A percentile compares a stretch with the other conserved stretches of the same genome.
phyloP scores from a whole-genome alignment of 1,140 invertebrate species.

The Lordiphosa mommai region DNA sequence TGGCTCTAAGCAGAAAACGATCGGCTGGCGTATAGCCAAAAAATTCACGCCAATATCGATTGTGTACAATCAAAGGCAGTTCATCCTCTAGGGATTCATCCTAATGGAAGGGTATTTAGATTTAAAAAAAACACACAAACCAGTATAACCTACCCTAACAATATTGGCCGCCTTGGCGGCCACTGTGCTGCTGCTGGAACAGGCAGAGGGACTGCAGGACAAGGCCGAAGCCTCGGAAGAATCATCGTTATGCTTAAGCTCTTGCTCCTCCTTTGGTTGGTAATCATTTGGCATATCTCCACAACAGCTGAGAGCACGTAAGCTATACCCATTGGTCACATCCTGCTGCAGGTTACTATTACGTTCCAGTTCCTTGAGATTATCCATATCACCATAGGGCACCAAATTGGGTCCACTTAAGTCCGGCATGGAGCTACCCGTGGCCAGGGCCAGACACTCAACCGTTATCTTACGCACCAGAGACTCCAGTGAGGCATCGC shows the following conservation, averaged over 20 bases:
- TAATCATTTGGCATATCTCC: slow-evolving; percentile 39
- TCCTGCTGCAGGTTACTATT: slow-evolving; percentile 8
- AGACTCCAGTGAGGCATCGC: slow-evolving; percentile 50
- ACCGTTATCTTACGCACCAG: slow-evolving; percentile 50
- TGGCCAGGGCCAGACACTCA: slow-evolving; percentile 48
- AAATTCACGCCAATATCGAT: slow-evolving; percentile 64
- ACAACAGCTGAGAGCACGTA: slow-evolving; percentile 28
- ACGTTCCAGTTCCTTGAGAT: slow-evolving; percentile 41
- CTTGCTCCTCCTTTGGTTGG: slow-evolving; percentile 13
- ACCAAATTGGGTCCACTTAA: slow-evolving; percentile 52
- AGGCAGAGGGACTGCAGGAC: slow-evolving; percentile 9
- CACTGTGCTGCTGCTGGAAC: slow-evolving; percentile 13
- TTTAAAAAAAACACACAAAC: too few species aligned
- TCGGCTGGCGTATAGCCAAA: slow-evolving; percentile 80
- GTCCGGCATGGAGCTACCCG: slow-evolving; percentile 40
- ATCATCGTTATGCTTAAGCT: slow-evolving; percentile 7
- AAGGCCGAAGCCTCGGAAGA: slow-evolving; percentile 1
- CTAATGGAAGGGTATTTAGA: slow-evolving; percentile 1
- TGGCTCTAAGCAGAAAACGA: slow-evolving; percentile 80
- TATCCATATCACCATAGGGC: slow-evolving; percentile 62
- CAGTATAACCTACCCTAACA: slow-evolving; percentile 30
- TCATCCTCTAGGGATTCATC: slow-evolving; percentile 18
- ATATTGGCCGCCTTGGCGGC: slow-evolving; percentile 13
- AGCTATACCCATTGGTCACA: slow-evolving; percentile 34
- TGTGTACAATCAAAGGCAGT: slow-evolving; percentile 31